Conservation (phyloP, 1,140 invertebrate species). For the Drosophila miranda region DNA sequence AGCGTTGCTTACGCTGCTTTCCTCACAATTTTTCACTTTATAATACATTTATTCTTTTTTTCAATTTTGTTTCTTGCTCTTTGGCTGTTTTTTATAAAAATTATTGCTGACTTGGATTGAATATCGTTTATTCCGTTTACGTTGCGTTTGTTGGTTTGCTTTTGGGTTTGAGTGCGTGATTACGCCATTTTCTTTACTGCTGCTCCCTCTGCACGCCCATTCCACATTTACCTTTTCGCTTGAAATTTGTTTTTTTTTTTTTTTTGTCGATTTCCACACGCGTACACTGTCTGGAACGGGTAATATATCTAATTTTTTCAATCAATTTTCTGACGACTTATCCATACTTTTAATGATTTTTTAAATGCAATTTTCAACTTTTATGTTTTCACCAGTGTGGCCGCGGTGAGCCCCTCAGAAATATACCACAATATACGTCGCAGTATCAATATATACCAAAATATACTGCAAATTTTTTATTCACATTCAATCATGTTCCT, state of each 20-base stretch:
- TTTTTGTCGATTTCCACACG: slow-evolving; percentile 48
- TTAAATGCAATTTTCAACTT: slow-evolving; percentile 10
- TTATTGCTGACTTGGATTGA: slow-evolving; percentile 73
- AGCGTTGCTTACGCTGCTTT: slow-evolving; percentile 39
- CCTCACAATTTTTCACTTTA: slow-evolving; percentile 37
- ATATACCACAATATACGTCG: too few relatives aligned
- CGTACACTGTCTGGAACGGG: slow-evolving; percentile 33
- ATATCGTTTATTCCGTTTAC: slow-evolving; percentile 65
- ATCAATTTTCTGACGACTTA: slow-evolving; percentile 49
- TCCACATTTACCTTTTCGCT: slow-evolving; percentile 65
- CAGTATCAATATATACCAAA: too few relatives aligned
- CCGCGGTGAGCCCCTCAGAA: too few relatives aligned
- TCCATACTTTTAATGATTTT: slow-evolving; percentile 11
- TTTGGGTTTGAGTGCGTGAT: slow-evolving; percentile 72
- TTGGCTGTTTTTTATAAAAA: slow-evolving; percentile 46
- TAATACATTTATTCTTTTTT: slow-evolving; percentile 21
- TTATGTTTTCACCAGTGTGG: too few relatives aligned
- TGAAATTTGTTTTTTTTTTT: slow-evolving; percentile 29
- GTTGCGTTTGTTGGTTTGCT: slow-evolving; percentile 63
- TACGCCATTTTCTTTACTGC: slow-evolving; percentile 76
- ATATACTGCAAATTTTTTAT: too few relatives aligned
- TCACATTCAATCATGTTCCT: too few relatives aligned
- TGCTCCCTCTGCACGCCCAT: slow-evolving; percentile 65
- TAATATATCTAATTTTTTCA: slow-evolving; percentile 25
- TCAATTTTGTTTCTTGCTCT: slow-evolving; percentile 22